Percentiles rank a stretch among this genome's conserved stretches.
Evolutionary conservation across 1,140 invertebrate species (phyloP).

Genomic region (Cepaea nemoralis): DNA sequence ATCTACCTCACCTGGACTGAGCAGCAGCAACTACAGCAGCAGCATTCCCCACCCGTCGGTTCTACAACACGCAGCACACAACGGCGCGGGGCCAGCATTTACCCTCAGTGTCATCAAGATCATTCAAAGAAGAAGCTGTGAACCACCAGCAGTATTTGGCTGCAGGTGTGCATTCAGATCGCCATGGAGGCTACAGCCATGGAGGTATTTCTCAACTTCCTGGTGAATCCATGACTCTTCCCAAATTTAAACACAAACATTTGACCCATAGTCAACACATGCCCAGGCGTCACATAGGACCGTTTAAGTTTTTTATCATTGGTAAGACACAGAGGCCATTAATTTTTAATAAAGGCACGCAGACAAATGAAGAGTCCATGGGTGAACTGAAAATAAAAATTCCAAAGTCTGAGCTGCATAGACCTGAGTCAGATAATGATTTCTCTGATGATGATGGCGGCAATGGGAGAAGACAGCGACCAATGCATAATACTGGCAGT

Average conservation of each 20-base stretch:
- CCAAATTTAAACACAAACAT: constrained; percentile 39
- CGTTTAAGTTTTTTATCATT: constrained; percentile 33
- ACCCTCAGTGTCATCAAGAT: constrained; percentile 17
- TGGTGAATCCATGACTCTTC: constrained; percentile 34
- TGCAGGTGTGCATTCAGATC: constrained; percentile 17
- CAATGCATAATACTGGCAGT: not conserved
- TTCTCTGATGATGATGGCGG: constrained; percentile 22
- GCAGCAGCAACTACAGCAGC: constrained; percentile 13
- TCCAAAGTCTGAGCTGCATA: constrained; percentile 27
- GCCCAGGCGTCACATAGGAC: constrained; percentile 10
- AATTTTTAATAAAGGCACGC: constrained; percentile 34
- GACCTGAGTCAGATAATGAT: constrained; percentile 27
- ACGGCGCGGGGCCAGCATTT: constrained; percentile 31
- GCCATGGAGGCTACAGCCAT: constrained; percentile 13
- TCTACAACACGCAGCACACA: constrained; percentile 28
- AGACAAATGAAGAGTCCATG: constrained; percentile 32
- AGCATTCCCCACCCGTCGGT: constrained; percentile 30
- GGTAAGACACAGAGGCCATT: constrained; percentile 28
- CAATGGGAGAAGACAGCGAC: not conserved
- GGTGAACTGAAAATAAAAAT: constrained; percentile 41
- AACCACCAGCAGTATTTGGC: constrained; percentile 16
- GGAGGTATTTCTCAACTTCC: constrained; percentile 5
- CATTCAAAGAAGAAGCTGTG: constrained; percentile 25
- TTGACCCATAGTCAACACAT: constrained; percentile 23
- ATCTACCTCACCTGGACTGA: constrained; percentile 37